Base-by-base conservation (phyloP, 2,888 invertebrate species). In the Hybos culiciformis region DNA sequence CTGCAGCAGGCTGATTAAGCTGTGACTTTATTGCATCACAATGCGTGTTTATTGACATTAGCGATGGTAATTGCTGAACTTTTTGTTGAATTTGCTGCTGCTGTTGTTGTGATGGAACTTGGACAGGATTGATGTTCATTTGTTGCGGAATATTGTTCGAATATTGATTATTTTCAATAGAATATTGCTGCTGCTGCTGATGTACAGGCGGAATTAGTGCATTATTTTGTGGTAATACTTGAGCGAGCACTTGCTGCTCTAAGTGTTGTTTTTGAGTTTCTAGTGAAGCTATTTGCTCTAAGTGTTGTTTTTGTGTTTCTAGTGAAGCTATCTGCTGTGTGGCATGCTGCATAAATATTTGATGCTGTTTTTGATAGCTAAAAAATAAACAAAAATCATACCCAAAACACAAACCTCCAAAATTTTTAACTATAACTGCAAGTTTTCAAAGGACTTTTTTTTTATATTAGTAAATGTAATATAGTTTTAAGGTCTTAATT, bases 281-380 rank as follows among this genome's bases (percentile, higher is more conserved):
- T 8, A 53, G 48, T 6, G 54, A 55, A 18, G 60, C 47, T 29
- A 62, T 53, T 50, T 66, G 63, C 39, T 70, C 70, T n/a, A 70
- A 57, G 26, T 67, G 72, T 51, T 78, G 75, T 56, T 80, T 84
- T 60, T 86, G 85, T 61, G 83, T 79, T 59, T 88, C 85, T 40
- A 84, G 69, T 54, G 80, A 84, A 56, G 85, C 81, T 54, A 92
- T 86, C 65, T 90, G 90, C 59, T 86, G 82, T 66, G 84, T 73
- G 6, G 93, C 84, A 68, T 97, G 97, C 45, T 81, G 77, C 11
- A 91, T 85, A 62, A 93, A 97, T 11, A 93, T 87, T 64, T 92
- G 86, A 69, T 98, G 97, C 61, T 98, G 97, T 32, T 84, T 78
- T 68, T 91, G 84, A 58, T 92, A 88, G 55, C 80, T 81, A 59